Percentiles rank a stretch among this genome's conserved stretches.
Evolutionary conservation across 1,140 invertebrate genomes (phyloP).

Genomic region (Heliconius eleuchia): DNA sequence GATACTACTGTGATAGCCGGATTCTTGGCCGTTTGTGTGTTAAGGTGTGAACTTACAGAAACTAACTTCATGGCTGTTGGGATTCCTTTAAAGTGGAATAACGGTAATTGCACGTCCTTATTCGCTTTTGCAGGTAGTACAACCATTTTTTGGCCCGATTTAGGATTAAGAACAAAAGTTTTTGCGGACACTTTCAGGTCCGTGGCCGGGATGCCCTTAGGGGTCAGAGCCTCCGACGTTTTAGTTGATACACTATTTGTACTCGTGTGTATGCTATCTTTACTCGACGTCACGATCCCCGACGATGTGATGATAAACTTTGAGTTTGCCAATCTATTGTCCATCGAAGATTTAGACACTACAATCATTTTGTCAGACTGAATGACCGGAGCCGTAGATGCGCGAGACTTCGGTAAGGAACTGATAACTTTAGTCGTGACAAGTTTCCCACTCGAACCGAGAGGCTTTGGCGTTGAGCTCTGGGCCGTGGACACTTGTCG

Average conservation of each 20-base stretch:
- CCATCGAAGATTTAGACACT: slow-evolving; percentile 68
- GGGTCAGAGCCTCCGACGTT: slow-evolving; percentile 65
- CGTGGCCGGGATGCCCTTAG: slow-evolving; percentile 76
- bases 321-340: slow-evolving; percentile 60
- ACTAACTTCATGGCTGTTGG: slow-evolving; percentile 76
- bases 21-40: slow-evolving; percentile 53
- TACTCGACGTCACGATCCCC: slow-evolving; percentile 53
- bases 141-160: slow-evolving; percentile 80
- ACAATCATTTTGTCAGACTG: slow-evolving; percentile 77
- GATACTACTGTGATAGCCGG: slow-evolving; percentile 59
- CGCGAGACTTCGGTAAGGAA: slow-evolving; percentile 55
- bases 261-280: slow-evolving; percentile 51
- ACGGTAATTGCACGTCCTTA: slow-evolving; percentile 65
- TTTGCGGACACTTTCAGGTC: slow-evolving; percentile 79
- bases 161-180: slow-evolving; percentile 77
- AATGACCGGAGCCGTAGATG: slow-evolving; percentile 52
- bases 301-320: slow-evolving; percentile 73
- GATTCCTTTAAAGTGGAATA: slow-evolving; percentile 76
- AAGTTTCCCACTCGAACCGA: slow-evolving; percentile 67
- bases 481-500: slow-evolving; percentile 68
- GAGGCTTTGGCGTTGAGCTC: slow-evolving; percentile 62
- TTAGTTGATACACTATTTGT: slow-evolving; percentile 55
- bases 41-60: slow-evolving; percentile 68
- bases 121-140: slow-evolving; percentile 72
- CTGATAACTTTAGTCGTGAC: slow-evolving; percentile 76